Base-by-base conservation (phyloP, 1,140 invertebrate species). In the Conopomorpha cramerella region DNA sequence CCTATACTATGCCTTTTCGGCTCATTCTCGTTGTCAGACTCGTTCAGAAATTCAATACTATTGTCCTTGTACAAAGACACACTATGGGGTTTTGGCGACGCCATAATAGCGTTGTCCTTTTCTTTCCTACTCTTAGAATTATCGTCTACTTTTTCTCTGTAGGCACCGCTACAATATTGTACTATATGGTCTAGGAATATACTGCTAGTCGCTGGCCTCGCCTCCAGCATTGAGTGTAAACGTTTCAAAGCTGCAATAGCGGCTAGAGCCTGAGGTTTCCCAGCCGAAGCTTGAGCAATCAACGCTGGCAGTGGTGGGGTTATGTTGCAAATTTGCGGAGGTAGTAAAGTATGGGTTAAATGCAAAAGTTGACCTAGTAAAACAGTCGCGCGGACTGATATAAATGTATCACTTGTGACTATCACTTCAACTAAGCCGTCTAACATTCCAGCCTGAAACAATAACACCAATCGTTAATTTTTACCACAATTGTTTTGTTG, bases 361-460 rank as follows among this genome's bases (percentile, higher is more conserved):
- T 95, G 90, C 35, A 96, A 65, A 18, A 97, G 77, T 70, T 95
- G 91, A 26, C 89, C 85, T 30, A 98, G 77, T 11, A 98, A 71
- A 34, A 98, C 87, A 1, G 94, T 95, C 15, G 94, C 91, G 37
- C 91, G 82, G 25, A 97, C 89, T 25, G 92, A 95, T 41, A 97
- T 87, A 55, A 92, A 88, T 3, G 89, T 89, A 58, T 95, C 93
- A 46, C 88, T 89, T 16, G 87, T 89, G 3, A 93, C 88, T 47
- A 96, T 92, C 2, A 96, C 94, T 78, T 96, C 91, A 8, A 92
- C 90, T 23, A 98, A 79, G 8, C 93, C 94, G 58, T 91, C 88
- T 28, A 96, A 80, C 8, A 98, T 63, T 27, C 94, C 93, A 39
- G 86, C 88, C 77, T 79, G 48, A 28, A 64, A 65, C 15, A n/a